Evolutionary conservation across 2,113 vertebrate species (phyloP).

Genomic region (Stigmatopora argus): DNA sequence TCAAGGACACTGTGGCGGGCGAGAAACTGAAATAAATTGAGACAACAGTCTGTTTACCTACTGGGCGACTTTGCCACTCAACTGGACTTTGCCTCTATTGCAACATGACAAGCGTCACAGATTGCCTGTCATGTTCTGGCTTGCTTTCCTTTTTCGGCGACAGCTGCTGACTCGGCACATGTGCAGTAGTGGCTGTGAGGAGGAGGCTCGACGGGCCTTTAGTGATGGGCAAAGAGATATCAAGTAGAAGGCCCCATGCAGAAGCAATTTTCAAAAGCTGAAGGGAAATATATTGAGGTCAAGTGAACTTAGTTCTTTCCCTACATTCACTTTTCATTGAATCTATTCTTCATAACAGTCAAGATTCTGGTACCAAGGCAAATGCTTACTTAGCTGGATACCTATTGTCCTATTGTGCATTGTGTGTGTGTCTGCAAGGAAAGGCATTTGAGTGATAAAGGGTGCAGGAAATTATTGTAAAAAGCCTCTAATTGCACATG

Average conservation of each 20-base stretch:
- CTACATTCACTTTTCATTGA: constrained; percentile 48
- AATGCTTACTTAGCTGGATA: constrained; percentile 40
- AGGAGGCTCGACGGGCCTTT: constrained; percentile 40
- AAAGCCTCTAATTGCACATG: constrained; percentile 27
- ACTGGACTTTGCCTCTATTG: constrained; percentile 39
- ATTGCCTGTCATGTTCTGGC: constrained; percentile 44
- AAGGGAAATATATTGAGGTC: constrained; percentile 55
- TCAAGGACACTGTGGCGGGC: constrained; percentile 28
- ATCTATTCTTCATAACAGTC: constrained; percentile 46
- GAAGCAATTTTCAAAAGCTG: constrained; percentile 57
- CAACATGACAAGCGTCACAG: constrained; percentile 49
- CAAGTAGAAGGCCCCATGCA: constrained; percentile 52
- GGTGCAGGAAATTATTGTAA: background rate
- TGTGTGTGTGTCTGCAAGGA: background rate
- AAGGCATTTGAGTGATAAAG: background rate
- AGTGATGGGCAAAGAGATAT: constrained; percentile 60
- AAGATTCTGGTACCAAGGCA: constrained; percentile 16
- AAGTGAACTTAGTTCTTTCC: constrained; percentile 47
- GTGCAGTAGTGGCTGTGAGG: constrained; percentile 53
- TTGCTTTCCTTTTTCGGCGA: constrained; percentile 41
- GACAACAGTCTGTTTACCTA: constrained; percentile 32
- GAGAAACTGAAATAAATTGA: constrained; percentile 4
- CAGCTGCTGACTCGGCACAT: constrained; percentile 61
- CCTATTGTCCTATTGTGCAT: background rate
- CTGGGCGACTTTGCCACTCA: constrained; percentile 25